Conservation (phyloP, 2,888 invertebrate species). For the Clitarchus hookeri region DNA sequence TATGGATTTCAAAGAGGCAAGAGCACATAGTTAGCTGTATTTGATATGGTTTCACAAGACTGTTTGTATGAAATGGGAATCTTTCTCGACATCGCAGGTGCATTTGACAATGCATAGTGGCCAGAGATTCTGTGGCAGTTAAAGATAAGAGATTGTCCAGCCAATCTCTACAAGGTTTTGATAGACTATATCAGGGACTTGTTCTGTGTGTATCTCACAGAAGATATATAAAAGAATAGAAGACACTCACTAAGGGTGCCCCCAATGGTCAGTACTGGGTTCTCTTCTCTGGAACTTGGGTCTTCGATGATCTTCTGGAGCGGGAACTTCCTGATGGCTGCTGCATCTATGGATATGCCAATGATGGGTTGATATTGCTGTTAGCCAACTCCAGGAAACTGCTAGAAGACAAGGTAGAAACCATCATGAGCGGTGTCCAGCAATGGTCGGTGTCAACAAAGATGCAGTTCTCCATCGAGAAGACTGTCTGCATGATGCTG, state of each 20-base stretch:
- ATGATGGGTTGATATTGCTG: background rate
- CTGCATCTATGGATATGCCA: too few species aligned
- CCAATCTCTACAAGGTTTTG: background rate
- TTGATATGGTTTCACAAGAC: too few species aligned
- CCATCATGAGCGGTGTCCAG: background rate
- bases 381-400: background rate
- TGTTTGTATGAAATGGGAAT: background rate
- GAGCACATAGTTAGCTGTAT: too few species aligned
- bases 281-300: background rate
- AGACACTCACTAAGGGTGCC: background rate
- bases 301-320: too few species aligned
- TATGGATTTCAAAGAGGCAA: too few species aligned
- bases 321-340: too few species aligned
- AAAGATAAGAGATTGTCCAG: background rate
- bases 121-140: background rate
- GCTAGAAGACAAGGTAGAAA: background rate
- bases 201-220: background rate
- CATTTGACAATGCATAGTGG: conserved; percentile 1
- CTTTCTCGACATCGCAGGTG: background rate
- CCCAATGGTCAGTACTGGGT: background rate
- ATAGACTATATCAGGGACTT: background rate
- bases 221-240: background rate
- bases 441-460: background rate
- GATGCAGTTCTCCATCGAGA: background rate
- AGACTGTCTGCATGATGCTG: background rate